A percentile compares a stretch with the other conserved stretches of the same genome.
Evolutionary conservation across 2,113 vertebrate species (phyloP).

Genomic region (Dasyurus viverrinus): DNA sequence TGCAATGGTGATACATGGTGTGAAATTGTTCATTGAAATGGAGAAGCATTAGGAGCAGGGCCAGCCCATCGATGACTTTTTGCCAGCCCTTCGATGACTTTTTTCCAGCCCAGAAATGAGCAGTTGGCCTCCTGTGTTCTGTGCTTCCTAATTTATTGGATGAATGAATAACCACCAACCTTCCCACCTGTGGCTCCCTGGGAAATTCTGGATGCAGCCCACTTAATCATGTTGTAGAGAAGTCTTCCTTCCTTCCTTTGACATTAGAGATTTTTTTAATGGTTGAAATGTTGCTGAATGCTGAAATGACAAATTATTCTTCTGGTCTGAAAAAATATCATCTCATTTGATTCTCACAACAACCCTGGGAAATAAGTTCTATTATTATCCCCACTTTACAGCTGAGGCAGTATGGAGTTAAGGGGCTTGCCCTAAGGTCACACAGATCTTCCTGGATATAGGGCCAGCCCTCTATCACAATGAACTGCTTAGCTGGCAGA

Average conservation of each 20-base stretch:
- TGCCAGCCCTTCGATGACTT: conserved; percentile 91
- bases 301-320: too few relatives aligned
- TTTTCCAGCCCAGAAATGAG: conserved; percentile 95
- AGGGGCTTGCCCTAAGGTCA: neutral
- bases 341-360: neutral
- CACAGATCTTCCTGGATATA: neutral
- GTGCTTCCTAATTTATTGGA: conserved; percentile 88
- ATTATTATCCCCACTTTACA: neutral
- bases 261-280: conserved; percentile 83
- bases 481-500: neutral
- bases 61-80: conserved; percentile 88
- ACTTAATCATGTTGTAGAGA: conserved; percentile 88
- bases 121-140: conserved; percentile 48
- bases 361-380: neutral
- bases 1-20: conserved; percentile 97
- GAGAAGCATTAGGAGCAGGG: conserved; percentile 94
- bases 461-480: neutral
- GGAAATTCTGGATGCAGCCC: conserved; percentile 74
- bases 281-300: too few relatives aligned
- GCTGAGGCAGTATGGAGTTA: neutral
- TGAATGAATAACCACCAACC: conserved; percentile 81
- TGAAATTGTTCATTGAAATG: conserved; percentile 94
- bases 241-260: conserved; percentile 84
- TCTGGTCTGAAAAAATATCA: too few relatives aligned
- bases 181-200: conserved; percentile 56